Conservation (phyloP, 2,113 vertebrate genomes). For the Boulengeromyrus knoepffleri region DNA sequence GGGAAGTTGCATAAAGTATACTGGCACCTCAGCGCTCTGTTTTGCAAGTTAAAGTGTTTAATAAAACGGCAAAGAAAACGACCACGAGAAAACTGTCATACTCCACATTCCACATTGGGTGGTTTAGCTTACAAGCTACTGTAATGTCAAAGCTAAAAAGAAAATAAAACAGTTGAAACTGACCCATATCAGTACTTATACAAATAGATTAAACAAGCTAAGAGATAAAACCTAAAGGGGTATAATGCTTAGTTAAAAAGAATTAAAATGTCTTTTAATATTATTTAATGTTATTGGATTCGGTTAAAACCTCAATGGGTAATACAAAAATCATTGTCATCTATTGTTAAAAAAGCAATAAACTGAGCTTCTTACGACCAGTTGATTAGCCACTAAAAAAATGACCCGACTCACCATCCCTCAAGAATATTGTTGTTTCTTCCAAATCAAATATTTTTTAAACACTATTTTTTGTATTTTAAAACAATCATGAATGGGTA, state of each 20-base stretch:
- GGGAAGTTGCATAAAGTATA: not conserved
- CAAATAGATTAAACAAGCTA: not conserved
- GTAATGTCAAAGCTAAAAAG: not conserved
- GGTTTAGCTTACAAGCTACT: not conserved
- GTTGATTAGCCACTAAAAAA: not conserved
- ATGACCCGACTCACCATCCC: not conserved
- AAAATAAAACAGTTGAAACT: not conserved
- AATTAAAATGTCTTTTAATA: not conserved
- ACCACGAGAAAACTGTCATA: not conserved
- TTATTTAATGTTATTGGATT: not conserved
- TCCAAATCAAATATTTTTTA: not conserved
- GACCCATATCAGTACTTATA: not conserved
- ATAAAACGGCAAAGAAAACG: not conserved
- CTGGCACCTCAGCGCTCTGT: not conserved
- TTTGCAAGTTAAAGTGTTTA: not conserved
- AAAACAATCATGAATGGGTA: not conserved
- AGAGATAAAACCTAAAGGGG: not conserved
- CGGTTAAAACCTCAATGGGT: not conserved
- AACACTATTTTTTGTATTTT: not conserved
- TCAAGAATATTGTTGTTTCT: not conserved
- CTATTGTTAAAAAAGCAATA: not conserved
- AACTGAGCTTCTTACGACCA: not conserved
- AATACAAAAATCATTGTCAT: not conserved
- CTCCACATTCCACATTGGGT: not conserved
- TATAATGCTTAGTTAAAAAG: not conserved